Conservation (phyloP, 2,113 vertebrate genomes). For the Phalacrocorax brasilianus region DNA sequence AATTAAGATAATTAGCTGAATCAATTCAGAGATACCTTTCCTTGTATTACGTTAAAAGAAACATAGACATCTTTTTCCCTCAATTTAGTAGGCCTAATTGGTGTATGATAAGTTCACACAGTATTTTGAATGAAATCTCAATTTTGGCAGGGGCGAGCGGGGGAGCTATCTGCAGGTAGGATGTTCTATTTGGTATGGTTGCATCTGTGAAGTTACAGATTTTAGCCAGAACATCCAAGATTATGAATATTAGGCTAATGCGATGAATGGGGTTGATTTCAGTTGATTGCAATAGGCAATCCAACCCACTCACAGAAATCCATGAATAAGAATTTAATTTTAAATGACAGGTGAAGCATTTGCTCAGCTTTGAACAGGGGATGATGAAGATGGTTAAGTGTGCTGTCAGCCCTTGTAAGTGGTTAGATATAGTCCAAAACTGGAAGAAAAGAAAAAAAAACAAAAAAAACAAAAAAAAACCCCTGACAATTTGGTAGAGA, state of each 20-base stretch:
- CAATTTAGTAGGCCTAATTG: neutral
- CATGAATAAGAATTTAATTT: neutral
- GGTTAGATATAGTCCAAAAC: neutral
- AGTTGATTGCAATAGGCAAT: neutral
- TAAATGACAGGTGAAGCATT: neutral
- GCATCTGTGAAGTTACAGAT: neutral
- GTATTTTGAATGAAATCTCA: neutral
- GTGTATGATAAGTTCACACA: neutral
- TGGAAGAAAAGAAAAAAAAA: fast-evolving
- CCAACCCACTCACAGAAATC: neutral
- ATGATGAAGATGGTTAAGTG: neutral
- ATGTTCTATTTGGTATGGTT: neutral
- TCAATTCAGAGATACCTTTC: neutral
- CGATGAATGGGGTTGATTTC: neutral
- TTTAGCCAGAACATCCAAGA: neutral
- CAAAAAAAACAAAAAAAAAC: too few relatives aligned
- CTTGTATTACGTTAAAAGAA: neutral
- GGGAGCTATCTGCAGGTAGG: neutral
- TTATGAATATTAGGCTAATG: constrained; percentile 1
- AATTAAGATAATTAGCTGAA: constrained; percentile 38
- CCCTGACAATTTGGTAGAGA: neutral
- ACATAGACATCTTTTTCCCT: neutral
- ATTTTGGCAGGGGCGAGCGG: fast-evolving
- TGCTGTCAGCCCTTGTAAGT: neutral
- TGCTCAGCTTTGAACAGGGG: neutral